These are phyloP conservation scores for Lucinisca nassula DNA, from an alignment of 2,888 invertebrate species.

Conservation along the genomic window DNA sequence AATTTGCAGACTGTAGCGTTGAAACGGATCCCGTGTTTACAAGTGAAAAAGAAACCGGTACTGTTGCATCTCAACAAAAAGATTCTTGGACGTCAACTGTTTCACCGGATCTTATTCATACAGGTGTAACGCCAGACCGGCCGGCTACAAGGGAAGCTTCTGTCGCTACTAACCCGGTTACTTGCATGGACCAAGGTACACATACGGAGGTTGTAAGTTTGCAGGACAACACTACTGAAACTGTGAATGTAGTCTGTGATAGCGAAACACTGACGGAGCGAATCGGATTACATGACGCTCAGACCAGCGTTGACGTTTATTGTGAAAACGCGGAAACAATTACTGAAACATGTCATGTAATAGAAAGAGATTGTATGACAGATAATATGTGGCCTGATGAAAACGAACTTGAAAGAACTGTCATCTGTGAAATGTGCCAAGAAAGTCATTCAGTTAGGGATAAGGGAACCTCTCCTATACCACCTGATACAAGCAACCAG, in stretches of 20 bases:
- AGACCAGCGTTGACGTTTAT: constrained; percentile 76
- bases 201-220: constrained; percentile 76
- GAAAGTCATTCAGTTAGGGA: constrained; percentile 61
- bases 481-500: constrained; percentile 68
- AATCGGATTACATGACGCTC: constrained; percentile 75
- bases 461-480: constrained; percentile 69
- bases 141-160: constrained; percentile 80
- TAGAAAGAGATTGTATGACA: constrained; percentile 72
- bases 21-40: constrained; percentile 71
- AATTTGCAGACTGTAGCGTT: constrained; percentile 65
- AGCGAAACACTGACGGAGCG: constrained; percentile 83
- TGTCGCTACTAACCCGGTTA: constrained; percentile 76
- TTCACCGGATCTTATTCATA: constrained; percentile 77
- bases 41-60: constrained; percentile 79
- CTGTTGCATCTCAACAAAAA: constrained; percentile 58
- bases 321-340: constrained; percentile 76
- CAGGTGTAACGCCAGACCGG: constrained; percentile 79
- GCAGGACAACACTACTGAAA: constrained; percentile 78
- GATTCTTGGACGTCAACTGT: constrained; percentile 83
- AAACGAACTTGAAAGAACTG: constrained; percentile 42
- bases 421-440: constrained; percentile 63
- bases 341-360: constrained; percentile 69
- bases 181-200: constrained; percentile 81
- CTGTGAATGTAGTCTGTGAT: constrained; percentile 75
- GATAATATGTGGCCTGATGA: constrained; percentile 66